Percentiles rank a stretch among this genome's conserved stretches.
phyloP scores from a whole-genome alignment of 2,113 vertebrate species.

The Calyptommatus sinebrachiatus region DNA sequence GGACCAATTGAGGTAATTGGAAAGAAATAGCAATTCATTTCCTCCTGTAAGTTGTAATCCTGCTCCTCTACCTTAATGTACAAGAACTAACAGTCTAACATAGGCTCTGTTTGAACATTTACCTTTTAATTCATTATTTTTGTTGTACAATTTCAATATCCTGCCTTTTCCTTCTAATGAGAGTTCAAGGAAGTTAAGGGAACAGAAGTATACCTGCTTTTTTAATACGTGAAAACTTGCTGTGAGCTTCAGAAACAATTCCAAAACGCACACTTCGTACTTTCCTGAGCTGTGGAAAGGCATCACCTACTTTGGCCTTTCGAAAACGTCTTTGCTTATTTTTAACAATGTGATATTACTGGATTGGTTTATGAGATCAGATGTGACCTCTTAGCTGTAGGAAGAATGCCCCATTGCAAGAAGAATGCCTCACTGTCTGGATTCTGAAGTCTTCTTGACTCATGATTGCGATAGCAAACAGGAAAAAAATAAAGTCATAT shows the following conservation, averaged over 20 bases:
- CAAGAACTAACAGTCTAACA: not conserved
- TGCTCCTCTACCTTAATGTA: not conserved
- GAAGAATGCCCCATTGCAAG: too few species aligned
- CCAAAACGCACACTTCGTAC: not conserved
- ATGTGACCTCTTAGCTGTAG: too few species aligned
- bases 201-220: not conserved
- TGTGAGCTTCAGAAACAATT: not conserved
- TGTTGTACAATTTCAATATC: not conserved
- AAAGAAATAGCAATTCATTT: not conserved
- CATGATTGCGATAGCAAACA: too few species aligned
- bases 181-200: not conserved
- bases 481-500: too few species aligned
- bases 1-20: conserved; percentile 87
- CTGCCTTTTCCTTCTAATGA: not conserved
- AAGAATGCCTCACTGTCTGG: too few species aligned
- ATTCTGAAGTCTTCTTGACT: too few species aligned
- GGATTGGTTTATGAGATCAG: too few species aligned
- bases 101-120: not conserved
- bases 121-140: not conserved
- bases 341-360: too few species aligned
- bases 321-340: not conserved
- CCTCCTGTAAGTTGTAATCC: not conserved
- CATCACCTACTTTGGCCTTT: not conserved
- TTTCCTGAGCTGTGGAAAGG: not conserved
- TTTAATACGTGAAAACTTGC: not conserved